phyloP scores from a whole-genome alignment of 2,797 vertebrate species.

The Poecilia gillii region DNA sequence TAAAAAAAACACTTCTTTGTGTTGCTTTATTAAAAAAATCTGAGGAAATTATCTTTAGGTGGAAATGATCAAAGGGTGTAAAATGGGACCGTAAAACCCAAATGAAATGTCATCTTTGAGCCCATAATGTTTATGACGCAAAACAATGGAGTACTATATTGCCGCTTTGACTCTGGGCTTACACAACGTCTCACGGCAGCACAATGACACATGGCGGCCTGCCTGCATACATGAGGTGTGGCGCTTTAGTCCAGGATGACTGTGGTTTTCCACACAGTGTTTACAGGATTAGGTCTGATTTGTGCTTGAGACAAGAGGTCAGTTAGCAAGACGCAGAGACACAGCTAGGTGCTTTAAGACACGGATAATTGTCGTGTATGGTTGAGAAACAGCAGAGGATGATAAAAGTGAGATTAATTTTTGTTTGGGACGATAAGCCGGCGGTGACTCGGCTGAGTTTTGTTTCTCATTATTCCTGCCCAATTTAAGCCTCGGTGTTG shows the following conservation, averaged over 20 bases:
- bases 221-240: slow-evolving; percentile 51
- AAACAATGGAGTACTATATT: slow-evolving; percentile 27
- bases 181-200: slow-evolving; percentile 37
- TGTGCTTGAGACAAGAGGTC: slow-evolving; percentile 47
- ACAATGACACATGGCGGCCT: slow-evolving; percentile 59
- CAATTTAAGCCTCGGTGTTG: slow-evolving; percentile 15
- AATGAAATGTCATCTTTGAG: slow-evolving; percentile 54
- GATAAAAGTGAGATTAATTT: slow-evolving; percentile 45
- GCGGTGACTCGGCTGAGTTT: slow-evolving; percentile 11
- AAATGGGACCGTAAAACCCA: slow-evolving; percentile 36
- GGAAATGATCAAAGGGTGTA: not conserved
- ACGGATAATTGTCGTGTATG: slow-evolving; percentile 14
- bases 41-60: not conserved
- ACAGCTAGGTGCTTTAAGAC: slow-evolving; percentile 34
- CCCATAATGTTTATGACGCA: slow-evolving; percentile 50
- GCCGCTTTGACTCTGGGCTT: slow-evolving; percentile 47
- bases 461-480: not conserved
- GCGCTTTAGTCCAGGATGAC: slow-evolving; percentile 57
- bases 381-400: slow-evolving; percentile 33
- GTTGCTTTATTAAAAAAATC: not conserved
- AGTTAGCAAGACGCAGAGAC: slow-evolving; percentile 27
- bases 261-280: slow-evolving; percentile 54
- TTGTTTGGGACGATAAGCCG: slow-evolving; percentile 28
- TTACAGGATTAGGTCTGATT: slow-evolving; percentile 67
- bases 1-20: not conserved